Percentiles rank a stretch among this genome's conserved stretches.
Conservation (phyloP, 2,113 vertebrate species). For the Scartelaos histophorus region DNA sequence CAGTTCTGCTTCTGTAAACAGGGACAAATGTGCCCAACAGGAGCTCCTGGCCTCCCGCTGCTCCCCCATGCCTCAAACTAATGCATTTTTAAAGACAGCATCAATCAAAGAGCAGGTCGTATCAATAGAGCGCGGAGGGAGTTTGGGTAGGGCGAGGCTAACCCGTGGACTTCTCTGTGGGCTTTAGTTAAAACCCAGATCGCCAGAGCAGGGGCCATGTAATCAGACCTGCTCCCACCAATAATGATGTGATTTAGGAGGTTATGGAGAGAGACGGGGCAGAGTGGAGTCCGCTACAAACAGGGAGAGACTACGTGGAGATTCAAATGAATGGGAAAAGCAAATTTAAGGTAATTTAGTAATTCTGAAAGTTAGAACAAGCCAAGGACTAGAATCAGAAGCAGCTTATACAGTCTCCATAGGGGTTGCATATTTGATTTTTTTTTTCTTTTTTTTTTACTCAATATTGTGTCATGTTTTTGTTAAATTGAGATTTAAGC, state of each 20-base stretch:
- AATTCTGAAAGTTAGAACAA: slow-evolving; percentile 13
- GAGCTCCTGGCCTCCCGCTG: slow-evolving; percentile 44
- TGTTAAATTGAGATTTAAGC: too few species aligned
- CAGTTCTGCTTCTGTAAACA: slow-evolving; percentile 64
- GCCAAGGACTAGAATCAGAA: slow-evolving; percentile 13
- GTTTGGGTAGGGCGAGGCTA: slow-evolving; percentile 36
- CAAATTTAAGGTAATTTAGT: slow-evolving; percentile 20
- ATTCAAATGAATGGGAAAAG: slow-evolving; percentile 20
- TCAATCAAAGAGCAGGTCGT: slow-evolving; percentile 69
- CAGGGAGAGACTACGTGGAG: slow-evolving; percentile 13
- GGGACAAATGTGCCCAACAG: slow-evolving; percentile 64
- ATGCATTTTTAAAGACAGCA: slow-evolving; percentile 77
- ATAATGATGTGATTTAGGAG: slow-evolving; percentile 22
- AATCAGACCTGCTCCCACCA: slow-evolving; percentile 1
- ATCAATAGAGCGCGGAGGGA: slow-evolving; percentile 70
- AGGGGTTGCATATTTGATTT: background rate
- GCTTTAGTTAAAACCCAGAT: background rate
- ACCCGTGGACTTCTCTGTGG: background rate
- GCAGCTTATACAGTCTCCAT: background rate
- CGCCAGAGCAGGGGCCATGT: background rate
- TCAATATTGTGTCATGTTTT: too few species aligned
- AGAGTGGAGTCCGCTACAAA: slow-evolving; percentile 6
- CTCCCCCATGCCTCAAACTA: slow-evolving; percentile 63
- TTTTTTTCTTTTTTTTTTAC: too few species aligned
- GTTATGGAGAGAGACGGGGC: slow-evolving; percentile 16